A percentile compares a stretch with the other conserved stretches of the same genome.
phyloP scores from a whole-genome alignment of 2,888 invertebrate genomes.

The Uropetala carovei region DNA sequence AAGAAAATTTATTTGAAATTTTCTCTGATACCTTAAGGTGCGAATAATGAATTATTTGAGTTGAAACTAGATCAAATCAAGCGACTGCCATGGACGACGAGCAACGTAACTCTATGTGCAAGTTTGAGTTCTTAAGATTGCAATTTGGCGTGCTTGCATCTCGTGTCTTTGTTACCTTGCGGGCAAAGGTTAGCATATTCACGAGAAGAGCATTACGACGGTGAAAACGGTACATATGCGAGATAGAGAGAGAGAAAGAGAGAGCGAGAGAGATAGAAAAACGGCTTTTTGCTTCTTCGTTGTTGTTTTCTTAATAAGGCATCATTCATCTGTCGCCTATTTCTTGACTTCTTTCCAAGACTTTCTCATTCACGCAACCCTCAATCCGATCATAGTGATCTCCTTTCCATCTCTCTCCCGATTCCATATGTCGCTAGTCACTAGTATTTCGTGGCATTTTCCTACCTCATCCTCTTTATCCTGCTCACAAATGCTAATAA shows the following conservation, averaged over 20 bases:
- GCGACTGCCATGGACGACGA: no score
- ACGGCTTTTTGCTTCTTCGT: not conserved
- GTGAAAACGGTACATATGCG: not conserved
- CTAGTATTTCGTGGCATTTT: not conserved
- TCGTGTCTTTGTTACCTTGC: no score
- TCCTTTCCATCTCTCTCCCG: not conserved
- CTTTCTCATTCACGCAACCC: constrained; percentile 17
- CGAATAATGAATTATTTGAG: no score
- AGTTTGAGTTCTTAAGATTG: no score
- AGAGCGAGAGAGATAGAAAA: no score
- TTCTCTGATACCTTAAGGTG: no score
- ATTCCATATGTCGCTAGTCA: not conserved
- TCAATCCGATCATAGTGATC: not conserved
- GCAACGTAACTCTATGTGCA: no score
- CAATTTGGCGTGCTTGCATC: no score
- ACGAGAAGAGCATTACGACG: not conserved
- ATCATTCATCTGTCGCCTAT: constrained; percentile 9
- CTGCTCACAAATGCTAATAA: no score
- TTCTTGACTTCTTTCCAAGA: constrained; percentile 27
- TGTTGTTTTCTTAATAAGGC: not conserved
- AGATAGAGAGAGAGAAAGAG: no score
- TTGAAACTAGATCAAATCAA: no score
- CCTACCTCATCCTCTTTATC: not conserved
- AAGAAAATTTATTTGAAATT: no score
- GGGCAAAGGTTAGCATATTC: not conserved